phyloP scores from a whole-genome alignment of 2,888 invertebrate species.

The Caenorhabditis virilis region DNA sequence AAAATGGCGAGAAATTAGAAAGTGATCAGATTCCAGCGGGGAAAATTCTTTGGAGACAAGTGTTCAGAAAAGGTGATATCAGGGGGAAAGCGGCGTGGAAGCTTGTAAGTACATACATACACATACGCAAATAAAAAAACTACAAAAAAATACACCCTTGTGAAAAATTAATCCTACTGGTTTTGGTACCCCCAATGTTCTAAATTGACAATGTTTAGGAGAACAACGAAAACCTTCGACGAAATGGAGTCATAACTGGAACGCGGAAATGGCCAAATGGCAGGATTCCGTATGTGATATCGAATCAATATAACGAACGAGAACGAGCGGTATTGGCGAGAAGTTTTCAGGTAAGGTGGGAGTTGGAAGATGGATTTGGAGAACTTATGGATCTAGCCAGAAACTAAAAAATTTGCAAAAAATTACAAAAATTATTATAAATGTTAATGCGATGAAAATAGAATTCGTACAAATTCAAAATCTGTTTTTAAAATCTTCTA shows the following conservation, averaged over 20 bases:
- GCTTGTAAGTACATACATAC: conserved; percentile 23
- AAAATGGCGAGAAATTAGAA: conserved; percentile 54
- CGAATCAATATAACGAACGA: conserved; percentile 63
- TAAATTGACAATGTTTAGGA: not conserved
- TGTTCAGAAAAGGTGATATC: conserved; percentile 61
- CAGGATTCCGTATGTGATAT: conserved; percentile 68
- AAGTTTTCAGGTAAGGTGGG: conserved; percentile 54
- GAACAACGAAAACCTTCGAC: conserved; percentile 33
- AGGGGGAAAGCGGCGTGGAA: conserved; percentile 64
- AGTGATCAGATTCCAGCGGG: conserved; percentile 41
- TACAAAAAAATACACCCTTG: not conserved
- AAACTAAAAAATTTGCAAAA: too few relatives aligned
- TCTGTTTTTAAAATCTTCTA: too few relatives aligned
- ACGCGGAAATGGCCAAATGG: conserved; percentile 68
- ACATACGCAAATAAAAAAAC: not conserved
- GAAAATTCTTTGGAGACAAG: conserved; percentile 54
- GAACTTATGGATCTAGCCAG: too few relatives aligned
- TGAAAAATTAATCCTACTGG: too few relatives aligned
- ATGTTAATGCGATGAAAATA: too few relatives aligned
- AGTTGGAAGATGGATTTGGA: not conserved
- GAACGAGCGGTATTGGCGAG: conserved; percentile 67
- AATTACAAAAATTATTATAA: too few relatives aligned
- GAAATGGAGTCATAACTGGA: conserved; percentile 63
- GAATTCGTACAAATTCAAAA: too few relatives aligned
- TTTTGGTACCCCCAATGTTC: too few relatives aligned